These are phyloP conservation scores for Hypsopygia costalis DNA, from an alignment of 2,888 invertebrate species.

Conservation along the genomic window DNA sequence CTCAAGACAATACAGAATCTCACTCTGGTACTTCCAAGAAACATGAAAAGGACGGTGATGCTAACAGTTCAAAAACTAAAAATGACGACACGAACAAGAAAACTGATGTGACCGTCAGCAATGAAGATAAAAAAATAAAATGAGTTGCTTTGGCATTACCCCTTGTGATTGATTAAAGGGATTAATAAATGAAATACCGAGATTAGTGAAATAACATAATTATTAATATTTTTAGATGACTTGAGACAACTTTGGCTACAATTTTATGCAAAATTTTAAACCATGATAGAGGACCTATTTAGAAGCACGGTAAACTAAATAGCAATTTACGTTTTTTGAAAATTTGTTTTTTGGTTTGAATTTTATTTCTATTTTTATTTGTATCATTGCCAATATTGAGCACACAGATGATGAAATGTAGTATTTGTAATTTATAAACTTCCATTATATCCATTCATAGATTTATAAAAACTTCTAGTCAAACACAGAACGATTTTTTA, in stretches of 20 bases:
- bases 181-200: too few species aligned
- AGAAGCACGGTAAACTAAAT: too few species aligned
- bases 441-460: conserved; percentile 26
- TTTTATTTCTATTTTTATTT: conserved; percentile 47
- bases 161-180: too few species aligned
- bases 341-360: conserved; percentile 49
- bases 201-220: too few species aligned
- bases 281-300: too few species aligned
- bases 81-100: conserved; percentile 45
- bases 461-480: conserved; percentile 56
- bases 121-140: conserved; percentile 39
- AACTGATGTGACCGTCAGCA: conserved; percentile 35
- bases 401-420: conserved; percentile 14
- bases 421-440: conserved; percentile 8
- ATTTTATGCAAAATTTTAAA: too few species aligned
- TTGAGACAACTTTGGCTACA: too few species aligned
- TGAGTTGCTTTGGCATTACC: too few species aligned
- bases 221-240: too few species aligned
- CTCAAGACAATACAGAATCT: conserved; percentile 37
- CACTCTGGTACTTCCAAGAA: conserved; percentile 39
- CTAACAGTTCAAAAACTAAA: conserved; percentile 34
- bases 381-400: conserved; percentile 26
- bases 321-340: too few species aligned
- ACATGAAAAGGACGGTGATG: conserved; percentile 40
- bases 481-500: conserved; percentile 45